Evolutionary conservation across 2,888 invertebrate species (phyloP).

Genomic region (Torymus tubicola): DNA sequence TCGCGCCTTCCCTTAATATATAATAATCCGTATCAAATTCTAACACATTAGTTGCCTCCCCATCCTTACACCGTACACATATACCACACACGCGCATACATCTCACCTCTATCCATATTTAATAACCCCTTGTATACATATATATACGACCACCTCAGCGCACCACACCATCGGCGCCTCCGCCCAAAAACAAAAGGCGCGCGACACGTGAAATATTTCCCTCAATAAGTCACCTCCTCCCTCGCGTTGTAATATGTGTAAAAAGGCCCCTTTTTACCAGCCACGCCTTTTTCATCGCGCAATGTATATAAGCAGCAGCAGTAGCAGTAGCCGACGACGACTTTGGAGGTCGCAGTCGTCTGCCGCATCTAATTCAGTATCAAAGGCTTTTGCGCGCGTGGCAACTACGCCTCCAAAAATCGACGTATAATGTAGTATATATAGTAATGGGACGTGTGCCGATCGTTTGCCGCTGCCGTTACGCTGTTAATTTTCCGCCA

Average conservation of each 20-base stretch:
- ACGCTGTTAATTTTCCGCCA: conserved; percentile 34
- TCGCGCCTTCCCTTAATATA: neutral
- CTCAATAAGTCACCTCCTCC: conserved; percentile 38
- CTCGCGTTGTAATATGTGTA: neutral
- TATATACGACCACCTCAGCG: no score
- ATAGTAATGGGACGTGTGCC: no score
- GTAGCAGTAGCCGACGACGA: conserved; percentile 3
- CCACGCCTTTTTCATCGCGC: neutral
- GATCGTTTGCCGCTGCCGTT: no score
- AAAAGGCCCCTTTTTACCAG: neutral
- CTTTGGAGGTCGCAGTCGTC: conserved; percentile 38
- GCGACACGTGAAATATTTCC: conserved; percentile 46
- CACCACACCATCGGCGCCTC: no score
- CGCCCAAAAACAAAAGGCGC: conserved; percentile 12
- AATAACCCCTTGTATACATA: no score
- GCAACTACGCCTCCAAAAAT: neutral
- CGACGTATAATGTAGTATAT: no score
- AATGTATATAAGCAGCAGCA: neutral
- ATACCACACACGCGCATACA: no score
- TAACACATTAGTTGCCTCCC: no score
- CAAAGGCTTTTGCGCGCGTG: conserved; percentile 33
- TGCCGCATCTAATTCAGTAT: conserved; percentile 35
- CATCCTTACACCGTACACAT: no score
- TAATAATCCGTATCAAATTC: neutral
- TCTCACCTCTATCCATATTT: no score